Conservation (phyloP, 1,140 invertebrate species). For the Rhyacophila brunnea region DNA sequence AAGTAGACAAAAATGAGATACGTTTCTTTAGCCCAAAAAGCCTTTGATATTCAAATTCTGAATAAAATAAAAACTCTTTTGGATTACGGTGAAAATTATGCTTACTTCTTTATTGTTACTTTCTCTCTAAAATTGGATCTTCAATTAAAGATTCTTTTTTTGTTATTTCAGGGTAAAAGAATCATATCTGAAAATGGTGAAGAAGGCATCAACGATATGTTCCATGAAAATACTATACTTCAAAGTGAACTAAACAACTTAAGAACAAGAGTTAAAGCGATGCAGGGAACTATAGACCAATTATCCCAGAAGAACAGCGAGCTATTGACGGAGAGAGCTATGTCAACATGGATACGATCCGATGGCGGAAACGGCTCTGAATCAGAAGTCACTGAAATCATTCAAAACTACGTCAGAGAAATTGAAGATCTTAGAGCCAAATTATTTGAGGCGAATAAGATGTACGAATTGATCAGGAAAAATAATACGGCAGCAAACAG, state of each 20-base stretch:
- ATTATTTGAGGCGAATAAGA: conserved; percentile 83
- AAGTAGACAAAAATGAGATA: too few relatives aligned
- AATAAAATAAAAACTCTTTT: too few relatives aligned
- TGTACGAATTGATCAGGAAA: conserved; percentile 76
- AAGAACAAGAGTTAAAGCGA: conserved; percentile 83
- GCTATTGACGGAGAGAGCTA: conserved; percentile 77
- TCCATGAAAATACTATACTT: conserved; percentile 94
- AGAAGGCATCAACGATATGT: conserved; percentile 89
- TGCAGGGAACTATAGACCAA: conserved; percentile 90
- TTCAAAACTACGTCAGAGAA: conserved; percentile 84
- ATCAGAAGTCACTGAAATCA: conserved; percentile 61
- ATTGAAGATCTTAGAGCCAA: conserved; percentile 88
- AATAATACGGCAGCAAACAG: conserved; percentile 37
- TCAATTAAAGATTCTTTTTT: too few relatives aligned
- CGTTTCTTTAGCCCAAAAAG: too few relatives aligned
- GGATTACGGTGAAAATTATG: too few relatives aligned
- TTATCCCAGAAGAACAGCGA: conserved; percentile 80
- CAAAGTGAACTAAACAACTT: conserved; percentile 85
- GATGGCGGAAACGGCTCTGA: conserved; percentile 48
- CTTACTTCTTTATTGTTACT: too few relatives aligned
- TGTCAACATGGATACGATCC: conserved; percentile 65
- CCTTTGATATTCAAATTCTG: too few relatives aligned
- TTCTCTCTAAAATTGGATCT: too few relatives aligned
- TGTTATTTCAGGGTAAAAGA: conserved; percentile 71
- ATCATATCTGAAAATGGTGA: conserved; percentile 83